Percentiles rank a stretch among this genome's conserved stretches.
phyloP scores from a whole-genome alignment of 2,888 invertebrate genomes.

The Hyposoter dolosus region DNA sequence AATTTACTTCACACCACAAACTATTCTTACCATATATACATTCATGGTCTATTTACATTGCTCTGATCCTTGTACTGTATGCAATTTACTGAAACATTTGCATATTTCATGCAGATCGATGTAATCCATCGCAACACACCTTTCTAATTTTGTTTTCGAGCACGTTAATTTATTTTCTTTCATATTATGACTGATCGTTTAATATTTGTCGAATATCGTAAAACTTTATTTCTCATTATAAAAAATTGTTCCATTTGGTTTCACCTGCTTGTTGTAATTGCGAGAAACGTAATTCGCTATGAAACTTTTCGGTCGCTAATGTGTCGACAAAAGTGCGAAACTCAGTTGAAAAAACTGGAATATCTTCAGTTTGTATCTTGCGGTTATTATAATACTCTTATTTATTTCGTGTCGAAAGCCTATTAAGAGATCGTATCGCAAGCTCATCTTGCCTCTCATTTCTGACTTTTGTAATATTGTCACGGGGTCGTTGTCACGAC shows the following conservation, averaged over 20 bases:
- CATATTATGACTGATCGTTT: not conserved
- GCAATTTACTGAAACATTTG: constrained; percentile 70
- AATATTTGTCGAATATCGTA: not conserved
- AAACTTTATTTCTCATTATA: not conserved
- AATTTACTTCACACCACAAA: constrained; percentile 33
- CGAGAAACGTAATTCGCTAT: too few relatives aligned
- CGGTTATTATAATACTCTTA: constrained; percentile 5
- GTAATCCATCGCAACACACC: constrained; percentile 66
- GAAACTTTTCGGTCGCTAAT: too few relatives aligned
- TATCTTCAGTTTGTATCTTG: not conserved
- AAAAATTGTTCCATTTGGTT: not conserved
- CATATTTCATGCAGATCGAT: constrained; percentile 65
- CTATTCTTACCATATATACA: constrained; percentile 14
- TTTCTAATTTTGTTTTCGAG: constrained; percentile 12
- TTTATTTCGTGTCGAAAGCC: constrained; percentile 15
- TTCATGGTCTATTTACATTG: constrained; percentile 22
- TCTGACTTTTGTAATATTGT: constrained; percentile 23
- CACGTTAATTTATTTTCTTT: not conserved
- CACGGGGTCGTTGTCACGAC: constrained; percentile 46
- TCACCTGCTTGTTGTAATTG: not conserved
- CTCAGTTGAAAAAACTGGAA: not conserved
- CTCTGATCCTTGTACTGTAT: constrained; percentile 27
- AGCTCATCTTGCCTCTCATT: constrained; percentile 23
- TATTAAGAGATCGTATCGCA: constrained; percentile 26
- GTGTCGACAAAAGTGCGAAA: not conserved